Evolutionary conservation across 92 coral and sea anemone genomes (phyloP), one percentile per base, ranked within the genome.

Genomic region (Phenganax marumi): DNA sequence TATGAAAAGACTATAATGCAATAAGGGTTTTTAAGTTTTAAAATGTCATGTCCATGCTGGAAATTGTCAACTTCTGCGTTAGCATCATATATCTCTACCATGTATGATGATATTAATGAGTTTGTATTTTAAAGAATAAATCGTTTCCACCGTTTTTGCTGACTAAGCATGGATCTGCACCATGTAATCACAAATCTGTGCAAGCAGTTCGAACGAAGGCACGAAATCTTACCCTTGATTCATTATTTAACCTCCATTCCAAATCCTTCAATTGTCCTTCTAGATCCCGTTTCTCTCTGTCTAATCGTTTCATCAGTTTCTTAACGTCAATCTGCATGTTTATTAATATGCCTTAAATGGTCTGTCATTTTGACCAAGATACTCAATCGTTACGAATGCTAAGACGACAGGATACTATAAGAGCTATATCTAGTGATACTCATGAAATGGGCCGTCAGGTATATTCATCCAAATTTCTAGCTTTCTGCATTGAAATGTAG

Each of bases 201-300:
- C 17, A 11, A 50, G 61, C 11, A 10, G 39, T 74, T 21, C 12
- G 10, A 19, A 25, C 51, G 25, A 39, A 55, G 25, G 18, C 7
- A 52, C 64, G 0, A 61, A 8, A 17, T 39, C 79, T 21, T 75
- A 95, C 98, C 95, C 93, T 88, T 49, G 98, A 95, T 89, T 95
- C 98, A 55, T 95, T 95, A 77, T 95, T 97, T 74, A 95, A 85
- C 52, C 98, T 93, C 98, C 98, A 95, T 75, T 95, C 98, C 71
- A 95, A 85, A 79, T 95, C 98, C 64, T 92, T 86, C 39, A 95
- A 83, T 58, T 92, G 97, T 58, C 98, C 98, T 71, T 95, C 93
- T 9, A 95, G 90, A 72, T 92, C 90, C 8, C 88, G 74, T 84
- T 89, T 95, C 75, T 95, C 98, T 56, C 95, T 84, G 26, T 95